Percentiles rank a stretch among this genome's conserved stretches.
Evolutionary conservation across 2,797 vertebrate species (phyloP).

Genomic region (Propithecus perrieri): DNA sequence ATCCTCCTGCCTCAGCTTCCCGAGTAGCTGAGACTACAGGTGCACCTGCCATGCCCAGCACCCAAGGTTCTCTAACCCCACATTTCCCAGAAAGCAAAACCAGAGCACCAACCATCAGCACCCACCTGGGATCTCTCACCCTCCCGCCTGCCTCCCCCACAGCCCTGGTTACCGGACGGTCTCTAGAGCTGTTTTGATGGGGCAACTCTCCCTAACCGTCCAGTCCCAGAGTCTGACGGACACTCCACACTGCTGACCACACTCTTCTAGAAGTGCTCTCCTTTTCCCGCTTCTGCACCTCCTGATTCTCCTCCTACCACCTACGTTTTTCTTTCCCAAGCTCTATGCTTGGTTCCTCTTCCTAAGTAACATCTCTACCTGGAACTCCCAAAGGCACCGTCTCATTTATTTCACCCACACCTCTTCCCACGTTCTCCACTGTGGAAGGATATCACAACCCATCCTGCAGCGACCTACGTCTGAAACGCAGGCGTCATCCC

Average conservation of each 20-base stretch:
- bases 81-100: not conserved
- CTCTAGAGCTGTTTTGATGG: no score
- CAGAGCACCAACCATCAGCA: not conserved
- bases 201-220: not conserved
- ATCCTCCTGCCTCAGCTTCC: not conserved
- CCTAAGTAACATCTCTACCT: not conserved
- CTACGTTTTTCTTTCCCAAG: not conserved
- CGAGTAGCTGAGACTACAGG: not conserved
- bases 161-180: not conserved
- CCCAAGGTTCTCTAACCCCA: not conserved
- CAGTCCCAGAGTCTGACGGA: not conserved
- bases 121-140: not conserved
- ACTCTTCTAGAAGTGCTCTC: not conserved
- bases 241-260: not conserved
- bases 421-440: not conserved
- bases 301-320: not conserved
- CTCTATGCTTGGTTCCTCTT: not conserved
- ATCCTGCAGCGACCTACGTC: not conserved
- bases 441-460: not conserved
- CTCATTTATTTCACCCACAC: not conserved
- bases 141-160: not conserved
- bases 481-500: not conserved
- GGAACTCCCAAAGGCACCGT: not conserved
- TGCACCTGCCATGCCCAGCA: not conserved
- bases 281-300: not conserved